Percentiles rank a stretch among this genome's conserved stretches.
Conservation (phyloP, 2,888 invertebrate genomes). For the Diaperis boleti region DNA sequence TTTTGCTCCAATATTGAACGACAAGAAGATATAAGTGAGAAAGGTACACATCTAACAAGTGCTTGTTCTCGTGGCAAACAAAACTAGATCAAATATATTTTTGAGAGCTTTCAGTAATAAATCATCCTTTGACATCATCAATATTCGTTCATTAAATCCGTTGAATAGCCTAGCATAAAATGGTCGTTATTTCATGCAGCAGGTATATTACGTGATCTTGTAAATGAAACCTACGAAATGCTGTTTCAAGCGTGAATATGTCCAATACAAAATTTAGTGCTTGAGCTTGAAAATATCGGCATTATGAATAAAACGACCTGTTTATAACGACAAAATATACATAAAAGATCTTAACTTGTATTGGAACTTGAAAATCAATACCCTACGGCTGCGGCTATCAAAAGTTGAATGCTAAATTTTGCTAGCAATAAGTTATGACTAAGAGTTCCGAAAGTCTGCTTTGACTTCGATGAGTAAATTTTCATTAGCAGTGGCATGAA, state of each 20-base stretch:
- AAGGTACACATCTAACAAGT: too few relatives aligned
- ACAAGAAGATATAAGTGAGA: too few relatives aligned
- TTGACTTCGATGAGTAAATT: slow-evolving; percentile 32
- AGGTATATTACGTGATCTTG: slow-evolving; percentile 5
- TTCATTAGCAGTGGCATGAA: slow-evolving; percentile 16
- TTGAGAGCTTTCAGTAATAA: too few relatives aligned
- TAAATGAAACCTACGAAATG: slow-evolving; percentile 16
- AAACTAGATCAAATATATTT: too few relatives aligned
- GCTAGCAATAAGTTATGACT: slow-evolving; percentile 53
- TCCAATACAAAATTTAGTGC: slow-evolving; percentile 36
- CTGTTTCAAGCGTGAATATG: slow-evolving; percentile 43
- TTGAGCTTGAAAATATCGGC: slow-evolving; percentile 30
- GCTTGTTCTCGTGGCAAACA: too few relatives aligned
- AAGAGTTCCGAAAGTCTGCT: slow-evolving; percentile 48
- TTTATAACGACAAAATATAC: slow-evolving; percentile 41
- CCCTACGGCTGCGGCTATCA: slow-evolving; percentile 48
- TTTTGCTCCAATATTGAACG: too few relatives aligned
- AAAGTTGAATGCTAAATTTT: slow-evolving; percentile 56
- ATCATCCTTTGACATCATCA: too few relatives aligned
- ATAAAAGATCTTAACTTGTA: slow-evolving; percentile 44
- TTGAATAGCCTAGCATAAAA: too few relatives aligned
- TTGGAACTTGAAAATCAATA: slow-evolving; percentile 55
- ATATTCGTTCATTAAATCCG: too few relatives aligned
- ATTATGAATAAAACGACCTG: slow-evolving; percentile 37
- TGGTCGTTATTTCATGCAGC: background rate